Conservation (phyloP, 2,113 vertebrate species). For the Cygnus atratus region DNA sequence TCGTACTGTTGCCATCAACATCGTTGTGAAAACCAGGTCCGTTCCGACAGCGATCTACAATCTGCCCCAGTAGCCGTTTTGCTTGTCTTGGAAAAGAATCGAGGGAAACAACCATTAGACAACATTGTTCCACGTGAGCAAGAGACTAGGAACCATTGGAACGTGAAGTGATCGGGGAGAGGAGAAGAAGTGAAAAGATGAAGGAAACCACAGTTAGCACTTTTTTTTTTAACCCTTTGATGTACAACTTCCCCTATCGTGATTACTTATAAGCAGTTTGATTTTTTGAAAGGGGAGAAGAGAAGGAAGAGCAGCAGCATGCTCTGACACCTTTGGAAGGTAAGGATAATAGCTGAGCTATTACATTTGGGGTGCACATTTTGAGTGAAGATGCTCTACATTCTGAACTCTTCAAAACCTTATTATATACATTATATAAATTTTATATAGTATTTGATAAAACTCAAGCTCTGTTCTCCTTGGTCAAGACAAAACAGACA, state of each 20-base stretch:
- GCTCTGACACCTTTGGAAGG: slow-evolving; percentile 45
- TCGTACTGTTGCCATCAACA: slow-evolving; percentile 87
- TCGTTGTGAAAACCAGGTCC: slow-evolving; percentile 93
- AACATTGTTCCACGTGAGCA: not conserved
- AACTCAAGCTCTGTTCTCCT: not conserved
- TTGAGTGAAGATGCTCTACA: not conserved
- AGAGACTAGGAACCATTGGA: not conserved
- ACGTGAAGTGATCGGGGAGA: slow-evolving; percentile 38
- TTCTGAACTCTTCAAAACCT: not conserved
- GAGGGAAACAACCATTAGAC: slow-evolving; percentile 63
- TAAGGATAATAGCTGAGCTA: not conserved
- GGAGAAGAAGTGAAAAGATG: slow-evolving; percentile 58
- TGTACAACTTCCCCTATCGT: not conserved
- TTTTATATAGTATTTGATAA: not conserved
- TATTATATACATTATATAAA: not conserved
- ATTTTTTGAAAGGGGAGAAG: not conserved
- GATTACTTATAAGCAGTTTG: not conserved
- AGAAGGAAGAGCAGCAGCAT: slow-evolving; percentile 51
- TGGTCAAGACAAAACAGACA: not conserved
- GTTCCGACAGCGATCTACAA: slow-evolving; percentile 97
- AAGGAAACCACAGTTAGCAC: slow-evolving; percentile 70
- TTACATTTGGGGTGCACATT: not conserved
- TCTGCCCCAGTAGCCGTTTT: slow-evolving; percentile 93
- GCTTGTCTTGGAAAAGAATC: slow-evolving; percentile 87
- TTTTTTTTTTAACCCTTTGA: not conserved